These are phyloP conservation scores for Lampris incognitus DNA, from an alignment of 2,113 vertebrate species.

Conservation along the genomic window DNA sequence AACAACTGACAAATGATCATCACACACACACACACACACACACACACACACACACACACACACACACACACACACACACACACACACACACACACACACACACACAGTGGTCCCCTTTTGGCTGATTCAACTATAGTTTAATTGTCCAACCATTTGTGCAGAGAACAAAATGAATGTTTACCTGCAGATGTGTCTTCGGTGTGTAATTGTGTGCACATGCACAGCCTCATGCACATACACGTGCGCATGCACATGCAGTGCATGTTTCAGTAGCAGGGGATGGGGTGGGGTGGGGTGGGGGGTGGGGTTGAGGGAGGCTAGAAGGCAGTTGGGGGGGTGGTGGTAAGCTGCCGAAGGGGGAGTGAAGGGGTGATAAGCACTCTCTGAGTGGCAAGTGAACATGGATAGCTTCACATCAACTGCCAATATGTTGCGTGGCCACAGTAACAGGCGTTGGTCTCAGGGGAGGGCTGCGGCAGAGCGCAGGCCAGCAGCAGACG, in stretches of 20 bases:
- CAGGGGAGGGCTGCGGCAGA: constrained; percentile 93
- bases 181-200: constrained; percentile 39
- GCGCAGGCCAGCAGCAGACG: constrained; percentile 95
- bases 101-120: constrained; percentile 37
- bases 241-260: constrained; percentile 1
- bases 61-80: constrained; percentile 39
- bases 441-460: constrained; percentile 96
- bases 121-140: constrained; percentile 74
- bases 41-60: constrained; percentile 19
- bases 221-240: not conserved
- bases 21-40: constrained; percentile 13
- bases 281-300: not conserved
- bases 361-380: constrained; percentile 76
- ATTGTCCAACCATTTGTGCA: constrained; percentile 77
- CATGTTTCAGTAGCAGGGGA: constrained; percentile 35
- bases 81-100: constrained; percentile 42
- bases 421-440: constrained; percentile 98
- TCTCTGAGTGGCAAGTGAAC: constrained; percentile 96
- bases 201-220: not conserved
- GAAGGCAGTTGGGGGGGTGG: constrained; percentile 24
- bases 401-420: constrained; percentile 93
- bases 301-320: not conserved
- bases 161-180: constrained; percentile 48
- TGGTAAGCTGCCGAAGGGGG: constrained; percentile 61
- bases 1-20: constrained; percentile 42